These are phyloP conservation scores for Sigmodon hispidus DNA, from an alignment of 2,113 vertebrate genomes.

Conservation along the genomic window DNA sequence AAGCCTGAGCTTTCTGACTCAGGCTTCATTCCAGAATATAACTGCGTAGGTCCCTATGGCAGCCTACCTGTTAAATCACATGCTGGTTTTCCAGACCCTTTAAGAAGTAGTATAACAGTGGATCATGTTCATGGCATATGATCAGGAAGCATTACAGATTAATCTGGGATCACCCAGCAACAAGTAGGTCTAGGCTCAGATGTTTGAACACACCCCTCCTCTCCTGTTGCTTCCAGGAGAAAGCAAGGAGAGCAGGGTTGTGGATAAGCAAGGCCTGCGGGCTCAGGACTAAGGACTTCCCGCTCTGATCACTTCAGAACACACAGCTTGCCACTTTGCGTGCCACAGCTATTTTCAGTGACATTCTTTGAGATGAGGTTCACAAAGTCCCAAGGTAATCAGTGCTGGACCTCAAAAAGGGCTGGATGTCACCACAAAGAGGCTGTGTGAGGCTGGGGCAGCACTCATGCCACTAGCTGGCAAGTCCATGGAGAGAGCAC, in stretches of 20 bases:
- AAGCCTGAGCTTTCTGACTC: constrained; percentile 80
- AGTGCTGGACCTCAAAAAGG: constrained; percentile 57
- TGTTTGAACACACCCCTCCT: constrained; percentile 56
- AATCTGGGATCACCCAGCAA: constrained; percentile 67
- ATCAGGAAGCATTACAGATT: constrained; percentile 76
- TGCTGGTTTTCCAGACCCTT: constrained; percentile 77
- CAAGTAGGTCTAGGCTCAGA: constrained; percentile 1
- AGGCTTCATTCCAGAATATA: constrained; percentile 83
- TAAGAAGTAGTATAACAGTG: constrained; percentile 78
- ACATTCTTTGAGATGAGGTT: constrained; percentile 56
- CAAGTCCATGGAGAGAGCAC: constrained; percentile 1
- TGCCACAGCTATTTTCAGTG: constrained; percentile 60
- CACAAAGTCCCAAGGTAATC: constrained; percentile 63
- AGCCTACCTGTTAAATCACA: constrained; percentile 84
- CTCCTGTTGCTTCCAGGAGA: not conserved
- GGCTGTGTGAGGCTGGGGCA: constrained; percentile 51
- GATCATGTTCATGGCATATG: constrained; percentile 68
- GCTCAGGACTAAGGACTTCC: not conserved
- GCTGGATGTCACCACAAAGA: constrained; percentile 11
- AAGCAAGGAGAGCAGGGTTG: not conserved
- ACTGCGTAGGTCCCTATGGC: constrained; percentile 82
- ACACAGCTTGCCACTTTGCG: constrained; percentile 63
- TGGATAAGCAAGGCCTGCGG: constrained; percentile 38
- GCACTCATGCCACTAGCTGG: not conserved
- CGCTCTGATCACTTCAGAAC: constrained; percentile 61